Base-by-base conservation (phyloP, 2,797 vertebrate genomes). In the Myotis daubentonii region DNA sequence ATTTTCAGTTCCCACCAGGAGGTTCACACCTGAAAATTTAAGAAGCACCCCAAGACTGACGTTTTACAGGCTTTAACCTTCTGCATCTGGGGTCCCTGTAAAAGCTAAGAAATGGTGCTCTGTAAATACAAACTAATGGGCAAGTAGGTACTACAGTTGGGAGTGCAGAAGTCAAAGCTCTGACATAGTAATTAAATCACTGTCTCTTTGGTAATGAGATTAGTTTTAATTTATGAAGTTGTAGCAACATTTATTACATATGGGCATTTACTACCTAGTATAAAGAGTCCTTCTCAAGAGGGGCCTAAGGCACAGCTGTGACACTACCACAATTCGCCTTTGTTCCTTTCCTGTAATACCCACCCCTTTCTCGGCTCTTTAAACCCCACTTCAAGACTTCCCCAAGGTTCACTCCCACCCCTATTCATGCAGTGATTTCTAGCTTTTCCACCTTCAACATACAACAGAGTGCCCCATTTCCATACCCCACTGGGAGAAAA, bases 1-100 rank as follows among this genome's bases (percentile, higher is more conserved):
- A 1, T 99, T 99, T 98, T 99, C 99, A 0, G 99, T 99, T 96
- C 99, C 99, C 97, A 99, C 99, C 97, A 99, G 98, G 95, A 99
- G 98, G 94, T 99, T 99, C 90, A 99, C 99, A 55, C 99, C 99
- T 99, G 94, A 30, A 90, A 8, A 95, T 85, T 95, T 44, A 96
- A 91, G 87, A 87, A 88, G 71, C 12, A 89, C n/a, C 30, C 23
- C 49, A 91, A 84, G 49, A 93, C 33, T 84, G 89, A 81, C 53
- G 55, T 78, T 76, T 74, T 60, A 49, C 3, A 20, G 23, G 51
- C 51, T 94, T 95, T 66, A 75, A 36, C 62, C 57, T 83, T 53
- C 72, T 83, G 36, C 23, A 66, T 53, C 41, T 5, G 79, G 47
- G 71, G 51, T 80, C 57, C 44, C 49, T 62, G 16, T 68, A 65